Conservation (phyloP, 1,140 invertebrate genomes). For the Drosophila lacertosa region DNA sequence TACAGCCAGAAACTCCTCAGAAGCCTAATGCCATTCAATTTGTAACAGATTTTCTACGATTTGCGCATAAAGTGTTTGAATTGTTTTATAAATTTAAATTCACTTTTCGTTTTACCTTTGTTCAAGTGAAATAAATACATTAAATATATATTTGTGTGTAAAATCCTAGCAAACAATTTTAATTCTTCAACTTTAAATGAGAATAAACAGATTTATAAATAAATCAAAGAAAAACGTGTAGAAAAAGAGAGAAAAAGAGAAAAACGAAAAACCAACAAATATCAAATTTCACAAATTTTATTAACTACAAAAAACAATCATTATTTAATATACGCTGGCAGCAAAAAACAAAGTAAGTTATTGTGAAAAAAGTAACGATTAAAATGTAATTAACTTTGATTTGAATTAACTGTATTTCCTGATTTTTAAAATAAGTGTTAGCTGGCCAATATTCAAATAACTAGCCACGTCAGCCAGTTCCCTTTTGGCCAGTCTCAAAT, state of each 20-base stretch:
- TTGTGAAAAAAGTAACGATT: background rate
- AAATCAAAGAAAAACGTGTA: background rate
- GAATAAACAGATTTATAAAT: background rate
- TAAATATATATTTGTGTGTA: background rate
- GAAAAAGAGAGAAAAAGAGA: too few species aligned
- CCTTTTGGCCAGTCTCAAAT: background rate
- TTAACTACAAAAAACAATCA: background rate
- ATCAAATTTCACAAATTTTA: background rate
- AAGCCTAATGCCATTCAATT: constrained; percentile 3
- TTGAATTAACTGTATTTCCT: too few species aligned
- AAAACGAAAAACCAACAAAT: constrained; percentile 5
- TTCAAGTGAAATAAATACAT: background rate
- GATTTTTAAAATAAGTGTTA: too few species aligned
- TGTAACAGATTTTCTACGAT: constrained; percentile 4
- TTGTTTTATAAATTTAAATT: background rate
- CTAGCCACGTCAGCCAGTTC: too few species aligned
- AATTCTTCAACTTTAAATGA: background rate
- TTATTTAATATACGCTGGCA: background rate
- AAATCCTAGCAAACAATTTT: background rate
- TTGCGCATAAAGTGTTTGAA: background rate
- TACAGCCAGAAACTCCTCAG: background rate
- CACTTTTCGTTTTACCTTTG: background rate
- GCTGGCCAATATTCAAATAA: too few species aligned
- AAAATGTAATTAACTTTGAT: background rate
- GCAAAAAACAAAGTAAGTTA: constrained; percentile 4